Percentiles rank a stretch among this genome's conserved stretches.
Conservation (phyloP, 1,140 invertebrate species). For the Arion vulgaris region DNA sequence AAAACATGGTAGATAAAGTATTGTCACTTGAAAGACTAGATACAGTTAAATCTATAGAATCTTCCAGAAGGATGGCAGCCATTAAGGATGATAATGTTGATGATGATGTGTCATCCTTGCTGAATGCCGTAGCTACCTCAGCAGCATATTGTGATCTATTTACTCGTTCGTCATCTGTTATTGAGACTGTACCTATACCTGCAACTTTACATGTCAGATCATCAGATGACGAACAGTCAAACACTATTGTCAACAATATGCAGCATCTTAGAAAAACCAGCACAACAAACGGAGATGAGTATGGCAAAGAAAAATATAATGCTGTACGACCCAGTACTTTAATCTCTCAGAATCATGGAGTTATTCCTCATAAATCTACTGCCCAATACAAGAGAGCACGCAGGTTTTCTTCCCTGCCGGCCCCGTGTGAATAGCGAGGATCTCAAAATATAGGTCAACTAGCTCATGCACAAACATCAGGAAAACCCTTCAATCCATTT, state of each 20-base stretch:
- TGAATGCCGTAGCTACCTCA: neutral
- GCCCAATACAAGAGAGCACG: conserved; percentile 11
- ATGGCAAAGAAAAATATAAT: neutral
- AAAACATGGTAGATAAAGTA: neutral
- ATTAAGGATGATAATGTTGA: too few species aligned
- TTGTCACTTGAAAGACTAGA: neutral
- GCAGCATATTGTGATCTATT: neutral
- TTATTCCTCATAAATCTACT: neutral
- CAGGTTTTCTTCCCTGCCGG: conserved; percentile 11
- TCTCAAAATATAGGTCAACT: neutral
- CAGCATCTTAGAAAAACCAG: neutral
- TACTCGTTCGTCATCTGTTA: neutral
- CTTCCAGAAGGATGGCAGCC: neutral
- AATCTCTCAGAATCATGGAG: neutral
- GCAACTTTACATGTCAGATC: neutral
- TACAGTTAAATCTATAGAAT: neutral
- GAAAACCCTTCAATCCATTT: conserved; percentile 61
- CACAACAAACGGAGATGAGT: neutral
- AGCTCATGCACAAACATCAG: neutral
- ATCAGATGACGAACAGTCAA: neutral
- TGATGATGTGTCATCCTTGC: too few species aligned
- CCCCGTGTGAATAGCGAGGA: neutral
- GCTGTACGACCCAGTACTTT: too few species aligned
- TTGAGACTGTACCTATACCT: conserved; percentile 25
- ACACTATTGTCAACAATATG: neutral